Percentiles rank a stretch among this genome's conserved stretches.
Conservation (phyloP, 2,797 vertebrate genomes). For the Clarias platycephalus region DNA sequence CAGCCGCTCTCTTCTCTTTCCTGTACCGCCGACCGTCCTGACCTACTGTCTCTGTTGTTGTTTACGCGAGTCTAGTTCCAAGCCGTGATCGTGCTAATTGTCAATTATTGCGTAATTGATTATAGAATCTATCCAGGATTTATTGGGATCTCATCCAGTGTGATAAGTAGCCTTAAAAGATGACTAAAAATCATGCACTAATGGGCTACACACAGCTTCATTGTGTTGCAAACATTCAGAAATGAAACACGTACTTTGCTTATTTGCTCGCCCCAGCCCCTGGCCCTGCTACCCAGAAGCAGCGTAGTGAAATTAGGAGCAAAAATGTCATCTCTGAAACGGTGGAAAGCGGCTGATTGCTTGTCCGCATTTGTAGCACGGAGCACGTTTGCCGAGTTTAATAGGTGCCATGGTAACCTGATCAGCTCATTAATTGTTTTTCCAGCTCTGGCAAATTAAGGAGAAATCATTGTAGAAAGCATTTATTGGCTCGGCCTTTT, state of each 20-base stretch:
- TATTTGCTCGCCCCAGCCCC: conserved; percentile 64
- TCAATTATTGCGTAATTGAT: too few species aligned
- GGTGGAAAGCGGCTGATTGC: conserved; percentile 69
- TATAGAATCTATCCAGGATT: neutral
- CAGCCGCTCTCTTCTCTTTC: too few species aligned
- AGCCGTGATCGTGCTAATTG: neutral
- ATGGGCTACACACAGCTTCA: neutral
- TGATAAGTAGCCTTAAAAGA: neutral
- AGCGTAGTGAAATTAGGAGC: conserved; percentile 71
- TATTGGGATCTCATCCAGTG: neutral
- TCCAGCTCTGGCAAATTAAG: conserved; percentile 71
- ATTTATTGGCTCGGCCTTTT: conserved; percentile 51
- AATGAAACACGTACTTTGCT: conserved; percentile 48
- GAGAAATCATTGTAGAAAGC: conserved; percentile 65
- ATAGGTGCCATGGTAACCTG: conserved; percentile 74
- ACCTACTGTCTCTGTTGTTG: too few species aligned
- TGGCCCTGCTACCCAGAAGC: conserved; percentile 64
- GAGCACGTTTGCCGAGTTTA: conserved; percentile 70
- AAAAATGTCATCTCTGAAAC: conserved; percentile 69
- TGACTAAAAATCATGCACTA: too few species aligned
- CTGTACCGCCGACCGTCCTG: too few species aligned
- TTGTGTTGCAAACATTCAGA: conserved; percentile 56
- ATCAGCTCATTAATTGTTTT: conserved; percentile 74
- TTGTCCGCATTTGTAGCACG: conserved; percentile 68
- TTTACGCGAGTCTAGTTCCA: neutral